Evolutionary conservation across 2,113 vertebrate genomes (phyloP).

Genomic region (Ictalurus furcatus): DNA sequence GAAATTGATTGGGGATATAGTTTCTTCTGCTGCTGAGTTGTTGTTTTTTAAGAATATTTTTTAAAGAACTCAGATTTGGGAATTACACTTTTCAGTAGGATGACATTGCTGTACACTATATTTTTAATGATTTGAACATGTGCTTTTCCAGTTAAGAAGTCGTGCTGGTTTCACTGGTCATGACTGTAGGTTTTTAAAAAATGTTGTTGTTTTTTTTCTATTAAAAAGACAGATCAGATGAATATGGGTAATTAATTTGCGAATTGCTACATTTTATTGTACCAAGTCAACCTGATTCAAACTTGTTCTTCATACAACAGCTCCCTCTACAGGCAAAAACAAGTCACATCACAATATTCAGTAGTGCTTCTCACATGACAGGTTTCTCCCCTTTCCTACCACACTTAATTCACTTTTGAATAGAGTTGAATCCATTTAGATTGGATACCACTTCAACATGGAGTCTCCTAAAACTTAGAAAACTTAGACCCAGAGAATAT

Average conservation of each 20-base stretch:
- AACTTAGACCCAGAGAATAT: background rate
- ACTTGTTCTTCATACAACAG: background rate
- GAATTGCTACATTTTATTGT: background rate
- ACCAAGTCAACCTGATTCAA: background rate
- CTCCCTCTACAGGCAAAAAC: conserved; percentile 36
- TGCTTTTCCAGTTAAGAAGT: background rate
- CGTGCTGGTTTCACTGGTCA: background rate
- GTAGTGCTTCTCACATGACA: background rate
- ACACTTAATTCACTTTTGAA: background rate
- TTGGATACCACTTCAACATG: background rate
- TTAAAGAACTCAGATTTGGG: background rate
- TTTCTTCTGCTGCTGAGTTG: too few relatives aligned
- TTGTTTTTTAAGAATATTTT: too few relatives aligned
- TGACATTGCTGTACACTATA: background rate
- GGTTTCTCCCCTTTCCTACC: background rate
- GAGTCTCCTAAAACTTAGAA: background rate
- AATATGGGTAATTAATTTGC: background rate
- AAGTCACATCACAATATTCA: background rate
- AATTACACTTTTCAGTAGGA: background rate
- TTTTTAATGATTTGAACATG: background rate
- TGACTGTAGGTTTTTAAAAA: background rate
- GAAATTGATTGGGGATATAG: too few relatives aligned
- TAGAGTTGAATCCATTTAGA: background rate
- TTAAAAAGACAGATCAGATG: background rate
- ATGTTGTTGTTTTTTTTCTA: background rate